A percentile compares a stretch with the other conserved stretches of the same genome.
Evolutionary conservation across 2,888 invertebrate genomes (phyloP).

Genomic region (Graphium colonna): DNA sequence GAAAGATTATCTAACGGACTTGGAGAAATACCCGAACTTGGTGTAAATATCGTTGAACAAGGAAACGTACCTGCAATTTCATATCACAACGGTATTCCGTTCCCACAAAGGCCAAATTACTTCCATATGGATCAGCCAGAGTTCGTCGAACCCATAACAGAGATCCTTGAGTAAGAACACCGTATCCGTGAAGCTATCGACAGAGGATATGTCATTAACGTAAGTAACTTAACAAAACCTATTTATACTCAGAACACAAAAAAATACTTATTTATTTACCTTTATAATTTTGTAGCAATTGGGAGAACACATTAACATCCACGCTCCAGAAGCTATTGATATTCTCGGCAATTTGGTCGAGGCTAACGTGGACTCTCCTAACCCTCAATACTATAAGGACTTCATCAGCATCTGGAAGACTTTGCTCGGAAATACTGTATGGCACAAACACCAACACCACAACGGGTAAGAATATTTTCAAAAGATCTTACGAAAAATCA

Average conservation of each 20-base stretch:
- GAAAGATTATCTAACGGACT: constrained; percentile 86
- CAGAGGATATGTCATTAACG: constrained; percentile 67
- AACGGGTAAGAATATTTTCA: constrained; percentile 40
- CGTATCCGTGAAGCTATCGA: constrained; percentile 82
- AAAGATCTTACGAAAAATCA: no score
- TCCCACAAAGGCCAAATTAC: constrained; percentile 81
- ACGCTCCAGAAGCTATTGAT: constrained; percentile 81
- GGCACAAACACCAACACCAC: constrained; percentile 38
- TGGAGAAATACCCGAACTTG: constrained; percentile 82
- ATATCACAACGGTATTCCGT: constrained; percentile 83
- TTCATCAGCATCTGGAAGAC: constrained; percentile 78
- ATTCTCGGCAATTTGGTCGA: constrained; percentile 83
- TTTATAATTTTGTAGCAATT: no score
- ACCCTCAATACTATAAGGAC: constrained; percentile 79
- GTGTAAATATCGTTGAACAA: constrained; percentile 74
- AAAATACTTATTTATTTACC: no score
- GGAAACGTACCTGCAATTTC: constrained; percentile 83
- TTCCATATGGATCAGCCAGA: constrained; percentile 70
- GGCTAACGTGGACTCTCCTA: constrained; percentile 81
- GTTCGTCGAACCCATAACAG: constrained; percentile 56
- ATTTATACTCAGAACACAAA: neutral
- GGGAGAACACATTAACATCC: constrained; percentile 79
- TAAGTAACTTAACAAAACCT: constrained; percentile 38
- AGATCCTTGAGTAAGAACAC: constrained; percentile 73
- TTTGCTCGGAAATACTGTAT: constrained; percentile 76